phyloP scores from a whole-genome alignment of 2,888 invertebrate species.

The Pherbina coryleti region DNA sequence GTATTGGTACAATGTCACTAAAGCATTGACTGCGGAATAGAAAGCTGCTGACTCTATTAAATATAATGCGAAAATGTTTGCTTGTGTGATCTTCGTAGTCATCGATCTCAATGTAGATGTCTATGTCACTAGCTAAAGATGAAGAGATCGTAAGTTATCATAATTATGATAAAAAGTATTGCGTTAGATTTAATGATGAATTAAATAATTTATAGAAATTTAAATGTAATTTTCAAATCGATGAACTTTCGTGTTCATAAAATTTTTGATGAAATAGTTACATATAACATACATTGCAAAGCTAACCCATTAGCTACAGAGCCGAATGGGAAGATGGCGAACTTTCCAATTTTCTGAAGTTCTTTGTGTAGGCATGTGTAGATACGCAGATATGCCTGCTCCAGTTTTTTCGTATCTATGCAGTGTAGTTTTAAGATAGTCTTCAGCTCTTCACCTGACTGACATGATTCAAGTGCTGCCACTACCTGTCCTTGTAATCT shows the following conservation, averaged over 20 bases:
- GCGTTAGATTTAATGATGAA: neutral
- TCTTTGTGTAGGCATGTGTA: slow-evolving; percentile 53
- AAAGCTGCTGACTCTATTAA: slow-evolving; percentile 66
- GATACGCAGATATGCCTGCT: slow-evolving; percentile 53
- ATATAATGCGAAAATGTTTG: slow-evolving; percentile 45
- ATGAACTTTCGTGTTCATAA: too few species aligned
- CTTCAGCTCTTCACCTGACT: slow-evolving; percentile 49
- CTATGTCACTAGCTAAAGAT: slow-evolving; percentile 76
- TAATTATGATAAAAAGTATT: neutral
- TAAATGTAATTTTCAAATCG: too few species aligned
- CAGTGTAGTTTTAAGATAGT: slow-evolving; percentile 53
- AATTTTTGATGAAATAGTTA: neutral
- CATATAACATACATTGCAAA: slow-evolving; percentile 70
- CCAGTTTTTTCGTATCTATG: slow-evolving; percentile 51
- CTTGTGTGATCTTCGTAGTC: neutral
- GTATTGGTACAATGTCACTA: slow-evolving; percentile 74
- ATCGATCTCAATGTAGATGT: slow-evolving; percentile 73
- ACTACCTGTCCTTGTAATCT: slow-evolving; percentile 48
- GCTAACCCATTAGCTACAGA: slow-evolving; percentile 81
- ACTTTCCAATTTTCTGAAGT: slow-evolving; percentile 58
- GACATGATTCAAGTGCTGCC: slow-evolving; percentile 45
- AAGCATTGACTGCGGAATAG: slow-evolving; percentile 66
- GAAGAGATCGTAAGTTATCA: neutral
- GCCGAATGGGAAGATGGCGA: slow-evolving; percentile 75
- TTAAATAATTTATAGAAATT: neutral